Conservation (phyloP, 2,797 vertebrate species). For the Allobates femoralis region DNA sequence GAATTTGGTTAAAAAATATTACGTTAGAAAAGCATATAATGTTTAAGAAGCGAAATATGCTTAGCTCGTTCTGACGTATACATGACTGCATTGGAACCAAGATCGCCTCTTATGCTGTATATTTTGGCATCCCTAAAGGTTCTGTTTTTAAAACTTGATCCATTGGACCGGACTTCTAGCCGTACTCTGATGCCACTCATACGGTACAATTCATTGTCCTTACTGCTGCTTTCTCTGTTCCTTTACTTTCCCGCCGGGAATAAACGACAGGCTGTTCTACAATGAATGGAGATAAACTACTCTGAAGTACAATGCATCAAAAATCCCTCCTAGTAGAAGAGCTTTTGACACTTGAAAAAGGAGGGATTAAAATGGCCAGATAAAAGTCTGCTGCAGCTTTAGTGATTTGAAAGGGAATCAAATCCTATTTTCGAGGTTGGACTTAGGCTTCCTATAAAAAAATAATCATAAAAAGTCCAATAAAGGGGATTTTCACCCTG, state of each 20-base stretch:
- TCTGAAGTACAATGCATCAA: constrained; percentile 66
- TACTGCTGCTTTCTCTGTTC: constrained; percentile 22
- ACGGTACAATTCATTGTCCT: constrained; percentile 24
- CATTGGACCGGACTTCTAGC: neutral
- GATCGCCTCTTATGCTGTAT: neutral
- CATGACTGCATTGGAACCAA: neutral
- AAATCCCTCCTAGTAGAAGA: constrained; percentile 60
- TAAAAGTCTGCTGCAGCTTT: constrained; percentile 66
- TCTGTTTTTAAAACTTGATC: neutral
- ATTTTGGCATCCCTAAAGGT: neutral
- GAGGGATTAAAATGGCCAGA: constrained; percentile 66
- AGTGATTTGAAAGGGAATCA: constrained; percentile 68
- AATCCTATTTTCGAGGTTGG: constrained; percentile 67
- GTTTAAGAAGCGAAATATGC: neutral
- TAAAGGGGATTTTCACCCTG: constrained; percentile 66
- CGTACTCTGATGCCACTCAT: constrained; percentile 9
- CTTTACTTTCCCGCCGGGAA: constrained; percentile 47
- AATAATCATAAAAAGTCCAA: constrained; percentile 62
- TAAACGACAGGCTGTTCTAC: constrained; percentile 59
- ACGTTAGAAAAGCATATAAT: neutral
- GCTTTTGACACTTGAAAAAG: constrained; percentile 67
- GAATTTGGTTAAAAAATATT: neutral
- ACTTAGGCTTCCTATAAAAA: constrained; percentile 57
- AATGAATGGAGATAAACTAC: constrained; percentile 63
- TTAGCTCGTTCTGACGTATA: neutral